phyloP scores from a whole-genome alignment of 2,113 vertebrate genomes.

The Accipiter virgatus region DNA sequence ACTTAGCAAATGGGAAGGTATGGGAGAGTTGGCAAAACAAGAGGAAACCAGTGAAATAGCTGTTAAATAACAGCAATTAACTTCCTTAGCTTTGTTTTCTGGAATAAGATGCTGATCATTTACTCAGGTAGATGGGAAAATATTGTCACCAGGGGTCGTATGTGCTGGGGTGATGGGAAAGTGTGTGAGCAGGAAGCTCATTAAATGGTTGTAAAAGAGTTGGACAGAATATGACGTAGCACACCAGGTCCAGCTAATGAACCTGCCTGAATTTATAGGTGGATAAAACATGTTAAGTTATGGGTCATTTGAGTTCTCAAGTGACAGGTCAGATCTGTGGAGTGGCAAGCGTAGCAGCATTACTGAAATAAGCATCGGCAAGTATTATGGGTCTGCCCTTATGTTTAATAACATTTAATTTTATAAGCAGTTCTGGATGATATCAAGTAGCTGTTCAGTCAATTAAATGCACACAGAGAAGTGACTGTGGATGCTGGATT shows the following conservation, averaged over 20 bases:
- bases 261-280: background rate
- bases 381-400: background rate
- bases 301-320: slow-evolving; percentile 5
- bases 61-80: background rate
- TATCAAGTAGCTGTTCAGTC: slow-evolving; percentile 3
- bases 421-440: slow-evolving; percentile 22
- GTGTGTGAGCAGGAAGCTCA: background rate
- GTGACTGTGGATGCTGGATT: background rate
- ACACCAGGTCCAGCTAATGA: background rate
- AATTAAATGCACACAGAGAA: background rate
- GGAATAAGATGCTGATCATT: background rate
- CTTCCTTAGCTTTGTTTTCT: background rate
- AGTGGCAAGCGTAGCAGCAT: background rate
- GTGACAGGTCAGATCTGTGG: background rate
- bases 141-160: background rate
- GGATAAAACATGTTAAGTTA: background rate
- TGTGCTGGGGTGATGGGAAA: background rate
- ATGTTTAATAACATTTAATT: slow-evolving; percentile 20
- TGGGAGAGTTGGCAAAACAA: background rate
- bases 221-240: background rate
- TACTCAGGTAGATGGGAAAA: background rate
- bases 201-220: background rate
- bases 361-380: background rate
- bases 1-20: background rate
- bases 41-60: background rate